These are phyloP conservation scores for Antechinus stuartii DNA, from an alignment of 2,113 vertebrate genomes.

Conservation along the genomic window DNA sequence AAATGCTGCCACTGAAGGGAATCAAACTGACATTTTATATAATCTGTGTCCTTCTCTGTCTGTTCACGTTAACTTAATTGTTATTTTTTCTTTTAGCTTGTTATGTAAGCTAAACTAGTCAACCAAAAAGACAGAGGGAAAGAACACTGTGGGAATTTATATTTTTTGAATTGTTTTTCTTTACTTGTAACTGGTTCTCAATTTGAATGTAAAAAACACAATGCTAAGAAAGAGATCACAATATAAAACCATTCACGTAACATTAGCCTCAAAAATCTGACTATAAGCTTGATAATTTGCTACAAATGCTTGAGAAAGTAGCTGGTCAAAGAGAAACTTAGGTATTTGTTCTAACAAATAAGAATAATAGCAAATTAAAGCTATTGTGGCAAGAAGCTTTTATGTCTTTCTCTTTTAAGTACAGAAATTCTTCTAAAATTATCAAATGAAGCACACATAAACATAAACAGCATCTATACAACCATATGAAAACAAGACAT, in stretches of 20 bases:
- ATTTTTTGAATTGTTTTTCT: slow-evolving; percentile 54
- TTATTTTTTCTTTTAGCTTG: slow-evolving; percentile 49
- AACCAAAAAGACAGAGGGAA: slow-evolving; percentile 62
- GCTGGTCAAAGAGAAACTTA: slow-evolving; percentile 12
- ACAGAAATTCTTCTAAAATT: slow-evolving; percentile 30
- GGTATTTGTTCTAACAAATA: neutral
- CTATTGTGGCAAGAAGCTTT: neutral
- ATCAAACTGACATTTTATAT: slow-evolving; percentile 75
- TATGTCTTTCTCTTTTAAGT: neutral
- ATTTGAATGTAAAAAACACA: neutral
- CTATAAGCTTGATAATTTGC: neutral
- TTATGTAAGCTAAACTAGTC: slow-evolving; percentile 59
- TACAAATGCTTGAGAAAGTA: neutral
- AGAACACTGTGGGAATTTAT: slow-evolving; percentile 58
- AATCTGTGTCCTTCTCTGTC: slow-evolving; percentile 71
- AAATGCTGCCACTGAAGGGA: slow-evolving; percentile 44
- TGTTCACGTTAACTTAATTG: slow-evolving; percentile 71
- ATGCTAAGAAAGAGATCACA: neutral
- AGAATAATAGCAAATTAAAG: neutral
- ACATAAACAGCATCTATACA: neutral
- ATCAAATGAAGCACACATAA: slow-evolving; percentile 12
- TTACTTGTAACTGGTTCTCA: neutral
- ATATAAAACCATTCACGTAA: neutral
- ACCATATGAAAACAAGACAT: neutral
- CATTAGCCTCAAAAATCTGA: slow-evolving; percentile 12